Conservation (phyloP, 2,888 invertebrate genomes). For the Ochropacha duplaris region DNA sequence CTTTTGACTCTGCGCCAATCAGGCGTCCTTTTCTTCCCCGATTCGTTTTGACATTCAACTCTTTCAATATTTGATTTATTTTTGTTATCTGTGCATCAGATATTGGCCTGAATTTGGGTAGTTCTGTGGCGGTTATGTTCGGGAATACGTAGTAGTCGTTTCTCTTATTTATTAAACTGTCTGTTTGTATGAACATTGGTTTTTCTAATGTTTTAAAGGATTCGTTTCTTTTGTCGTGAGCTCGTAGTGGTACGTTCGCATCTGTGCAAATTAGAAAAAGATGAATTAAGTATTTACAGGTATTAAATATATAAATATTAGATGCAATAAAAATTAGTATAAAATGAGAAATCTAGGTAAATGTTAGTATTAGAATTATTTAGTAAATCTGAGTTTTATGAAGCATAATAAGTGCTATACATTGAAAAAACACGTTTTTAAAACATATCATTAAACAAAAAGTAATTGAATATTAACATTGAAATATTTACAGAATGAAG, state of each 20-base stretch:
- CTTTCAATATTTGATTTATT: slow-evolving; percentile 65
- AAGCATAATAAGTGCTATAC: too few species aligned
- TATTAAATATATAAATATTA: slow-evolving; percentile 11
- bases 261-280: slow-evolving; percentile 65
- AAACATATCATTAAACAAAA: too few species aligned
- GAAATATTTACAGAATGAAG: slow-evolving; percentile 1
- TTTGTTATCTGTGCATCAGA: slow-evolving; percentile 70
- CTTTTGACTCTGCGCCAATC: slow-evolving; percentile 27
- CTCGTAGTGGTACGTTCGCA: slow-evolving; percentile 77
- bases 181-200: slow-evolving; percentile 75
- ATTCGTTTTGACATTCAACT: slow-evolving; percentile 43
- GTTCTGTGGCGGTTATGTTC: slow-evolving; percentile 48
- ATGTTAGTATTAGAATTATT: neutral
- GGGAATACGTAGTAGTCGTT: slow-evolving; percentile 51
- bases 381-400: too few species aligned
- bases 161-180: slow-evolving; percentile 43
- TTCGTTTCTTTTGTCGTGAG: slow-evolving; percentile 43
- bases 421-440: too few species aligned
- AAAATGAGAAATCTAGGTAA: neutral
- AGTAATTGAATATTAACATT: neutral
- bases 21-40: slow-evolving; percentile 40
- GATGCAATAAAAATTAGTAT: neutral
- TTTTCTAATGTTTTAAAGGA: slow-evolving; percentile 38
- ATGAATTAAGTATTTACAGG: slow-evolving; percentile 30
- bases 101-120: slow-evolving; percentile 74